Evolutionary conservation across 2,888 invertebrate genomes (phyloP), one percentile per base, ranked within the genome.

Genomic region (Ellobium chinense): DNA sequence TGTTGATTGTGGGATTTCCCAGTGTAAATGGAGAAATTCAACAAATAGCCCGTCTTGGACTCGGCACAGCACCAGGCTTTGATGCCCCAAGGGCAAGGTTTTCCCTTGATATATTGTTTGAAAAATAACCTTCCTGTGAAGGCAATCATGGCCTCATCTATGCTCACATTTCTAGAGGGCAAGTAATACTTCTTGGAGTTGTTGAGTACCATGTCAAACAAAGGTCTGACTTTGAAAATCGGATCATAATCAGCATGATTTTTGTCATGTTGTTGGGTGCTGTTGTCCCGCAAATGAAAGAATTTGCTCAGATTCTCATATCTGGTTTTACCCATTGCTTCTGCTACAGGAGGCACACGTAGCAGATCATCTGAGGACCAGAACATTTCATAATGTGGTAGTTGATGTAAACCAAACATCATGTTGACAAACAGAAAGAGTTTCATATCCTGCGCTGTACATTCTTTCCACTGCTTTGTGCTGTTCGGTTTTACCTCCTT

Each of bases 111-210:
- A 12, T 31, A 65, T 21, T 65, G 65, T 7, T 29, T 65, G 65
- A 65, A 65, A 21, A 29, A 31, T 21, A 65, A 31, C 29, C 65
- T 46, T 14, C 77, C 77, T 14, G 5, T 69, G 24, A 69, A 78
- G 7, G 39, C 56, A 14, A 72, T 24, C 70, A 72, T 72, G 31
- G 78, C 72, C 34, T 70, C 72, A 72, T 72, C 70, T 29, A 78
- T 54, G 54, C 63, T 63, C 27, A 78, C 24, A 14, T 62, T 46
- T 12, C 0, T 34, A 4, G 46, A 69, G 12, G 78, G 70, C 12
- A 69, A 21, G 36, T 70, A 78, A 1, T 31, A 12, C 12, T 36
- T 29, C 21, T 27, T 27, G 29, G 36, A 78, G 12, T 31, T 31
- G 12, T 31, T 12, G 7, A 24, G 56, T n/a, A 77, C 34, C 21